Evolutionary conservation across 1,140 invertebrate species (phyloP), one percentile per base, ranked within the genome.

Genomic region (Acyrthosiphon pisum): DNA sequence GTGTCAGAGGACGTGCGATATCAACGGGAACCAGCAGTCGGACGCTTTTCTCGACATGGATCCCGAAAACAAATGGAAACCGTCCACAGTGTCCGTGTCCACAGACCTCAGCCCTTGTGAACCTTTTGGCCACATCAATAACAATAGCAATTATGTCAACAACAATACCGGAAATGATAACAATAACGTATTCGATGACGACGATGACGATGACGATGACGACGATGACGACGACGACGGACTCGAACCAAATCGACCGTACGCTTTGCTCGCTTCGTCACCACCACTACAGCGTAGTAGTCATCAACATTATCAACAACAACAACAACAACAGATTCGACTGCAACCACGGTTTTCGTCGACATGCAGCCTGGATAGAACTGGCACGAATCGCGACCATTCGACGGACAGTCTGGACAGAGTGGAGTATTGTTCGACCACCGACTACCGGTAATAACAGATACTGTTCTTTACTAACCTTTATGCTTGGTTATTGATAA

Each of bases 71-170:
- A 98, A 97, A 97, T 89, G 87, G 87, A 53, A 89, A 89, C n/a
- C 87, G 7, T 89, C 87, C 46, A 89, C 87, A 7, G 87, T 53
- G n/a, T 53, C 87, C 48, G 7, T 37, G 87, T 53, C 48, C 48
- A 50, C n/a, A 22, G 87, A 46, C 8, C 87, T 89, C 20, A 97
- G 97, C 9, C 94, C 95, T 8, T 95, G 97, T 94, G 96, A 96
- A 94, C 94, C 97, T 94, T 95, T 96, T 94, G 96, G 96, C 94
- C 95, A 97, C 90, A 96, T 96, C 35, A 96, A 96, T 94, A 96
- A 97, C n/a, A 96, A 81, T 76, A 46, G n/a, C 11, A 53, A 84
- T 6, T 18, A 76, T 14, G 14, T 76, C 3, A n/a, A 56, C 35
- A 76, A 46, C 2, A 93, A 93, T 87, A n/a, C 48, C 3, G n/a